A percentile compares a stretch with the other conserved stretches of the same genome.
Conservation (phyloP, 2,113 vertebrate species). For the Callopanchax toddi region DNA sequence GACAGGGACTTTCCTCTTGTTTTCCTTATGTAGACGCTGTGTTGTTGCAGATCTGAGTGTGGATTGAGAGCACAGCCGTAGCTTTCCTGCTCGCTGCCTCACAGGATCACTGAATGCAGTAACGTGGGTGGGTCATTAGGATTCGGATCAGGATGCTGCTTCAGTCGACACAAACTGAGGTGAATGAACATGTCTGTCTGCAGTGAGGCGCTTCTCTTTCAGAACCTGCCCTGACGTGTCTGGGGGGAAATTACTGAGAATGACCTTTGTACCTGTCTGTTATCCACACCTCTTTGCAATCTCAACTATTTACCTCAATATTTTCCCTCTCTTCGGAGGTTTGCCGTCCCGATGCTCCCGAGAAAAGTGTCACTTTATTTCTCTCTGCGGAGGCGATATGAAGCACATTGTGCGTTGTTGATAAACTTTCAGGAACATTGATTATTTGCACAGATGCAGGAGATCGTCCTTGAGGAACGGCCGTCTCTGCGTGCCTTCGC, state of each 20-base stretch:
- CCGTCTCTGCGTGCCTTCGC: slow-evolving; percentile 57
- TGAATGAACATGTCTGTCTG: slow-evolving; percentile 80
- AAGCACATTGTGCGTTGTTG: slow-evolving; percentile 49
- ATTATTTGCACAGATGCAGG: slow-evolving; percentile 63
- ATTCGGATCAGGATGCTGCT: slow-evolving; percentile 71
- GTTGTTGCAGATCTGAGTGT: slow-evolving; percentile 30
- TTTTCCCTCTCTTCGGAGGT: slow-evolving; percentile 8
- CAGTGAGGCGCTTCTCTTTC: slow-evolving; percentile 59
- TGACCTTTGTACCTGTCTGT: slow-evolving; percentile 60
- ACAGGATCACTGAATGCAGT: slow-evolving; percentile 46
- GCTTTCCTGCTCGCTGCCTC: slow-evolving; percentile 53
- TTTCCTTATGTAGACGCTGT: slow-evolving; percentile 34
- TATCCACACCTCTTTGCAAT: slow-evolving; percentile 50
- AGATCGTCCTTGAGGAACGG: slow-evolving; percentile 72
- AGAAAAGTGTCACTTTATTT: slow-evolving; percentile 29
- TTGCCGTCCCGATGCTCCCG: slow-evolving; percentile 6
- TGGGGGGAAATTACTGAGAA: slow-evolving; percentile 58
- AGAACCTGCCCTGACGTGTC: slow-evolving; percentile 50
- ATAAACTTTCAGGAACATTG: slow-evolving; percentile 65
- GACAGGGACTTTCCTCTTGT: too few species aligned
- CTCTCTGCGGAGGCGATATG: slow-evolving; percentile 4
- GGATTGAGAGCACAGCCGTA: slow-evolving; percentile 52
- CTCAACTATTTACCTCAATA: slow-evolving; percentile 48
- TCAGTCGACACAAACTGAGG: slow-evolving; percentile 65
- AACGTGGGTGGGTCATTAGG: slow-evolving; percentile 69